A percentile compares a stretch with the other conserved stretches of the same genome.
phyloP scores from a whole-genome alignment of 2,888 invertebrate species.

The Mallateleia sp. region DNA sequence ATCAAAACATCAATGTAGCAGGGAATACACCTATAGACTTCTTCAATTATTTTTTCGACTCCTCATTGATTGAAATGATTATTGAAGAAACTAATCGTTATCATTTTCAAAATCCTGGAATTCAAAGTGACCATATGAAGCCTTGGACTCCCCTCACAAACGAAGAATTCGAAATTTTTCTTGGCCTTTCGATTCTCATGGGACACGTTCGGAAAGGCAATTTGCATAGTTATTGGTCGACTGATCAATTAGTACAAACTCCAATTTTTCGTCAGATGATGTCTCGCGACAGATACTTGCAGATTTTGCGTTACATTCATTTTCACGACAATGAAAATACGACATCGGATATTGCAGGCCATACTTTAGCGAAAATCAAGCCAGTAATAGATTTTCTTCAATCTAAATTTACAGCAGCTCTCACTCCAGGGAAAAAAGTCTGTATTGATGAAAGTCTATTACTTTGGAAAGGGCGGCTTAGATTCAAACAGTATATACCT shows the following conservation, averaged over 20 bases:
- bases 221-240: constrained; percentile 44
- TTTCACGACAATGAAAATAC: constrained; percentile 57
- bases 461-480: constrained; percentile 52
- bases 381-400: constrained; percentile 49
- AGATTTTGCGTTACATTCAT: constrained; percentile 62
- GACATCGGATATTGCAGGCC: constrained; percentile 29
- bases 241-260: constrained; percentile 36
- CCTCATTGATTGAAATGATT: constrained; percentile 37
- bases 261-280: constrained; percentile 54
- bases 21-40: constrained; percentile 54
- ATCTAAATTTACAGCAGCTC: constrained; percentile 47
- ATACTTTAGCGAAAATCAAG: constrained; percentile 52
- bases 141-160: constrained; percentile 23
- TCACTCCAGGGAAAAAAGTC: constrained; percentile 56
- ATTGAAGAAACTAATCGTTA: constrained; percentile 32
- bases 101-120: constrained; percentile 34
- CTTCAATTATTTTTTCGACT: constrained; percentile 51
- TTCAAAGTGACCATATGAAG: constrained; percentile 32
- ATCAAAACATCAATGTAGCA: constrained; percentile 57
- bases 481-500: constrained; percentile 56
- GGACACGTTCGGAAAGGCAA: constrained; percentile 43
- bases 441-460: constrained; percentile 55
- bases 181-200: constrained; percentile 42
- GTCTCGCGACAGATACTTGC: constrained; percentile 54
- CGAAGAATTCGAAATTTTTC: constrained; percentile 37